phyloP scores from a whole-genome alignment of 2,888 invertebrate species.

The Cephalotes varians region DNA sequence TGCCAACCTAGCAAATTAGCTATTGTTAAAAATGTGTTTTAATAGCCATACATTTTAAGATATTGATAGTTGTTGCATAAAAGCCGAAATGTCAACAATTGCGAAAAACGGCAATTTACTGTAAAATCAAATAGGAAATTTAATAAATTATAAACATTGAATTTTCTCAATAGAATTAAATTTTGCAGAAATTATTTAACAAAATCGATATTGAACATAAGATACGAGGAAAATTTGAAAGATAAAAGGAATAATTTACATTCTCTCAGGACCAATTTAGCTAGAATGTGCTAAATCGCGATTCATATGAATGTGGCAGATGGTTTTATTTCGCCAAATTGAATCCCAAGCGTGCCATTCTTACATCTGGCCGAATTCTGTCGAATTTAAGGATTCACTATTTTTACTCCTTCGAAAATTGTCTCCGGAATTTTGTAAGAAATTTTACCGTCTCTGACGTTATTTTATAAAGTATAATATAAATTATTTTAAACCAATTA shows the following conservation, averaged over 20 bases:
- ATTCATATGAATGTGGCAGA: conserved; percentile 25
- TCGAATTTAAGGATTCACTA: conserved; percentile 18
- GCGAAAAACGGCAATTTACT: conserved; percentile 1
- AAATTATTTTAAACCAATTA: neutral
- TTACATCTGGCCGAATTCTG: conserved; percentile 40
- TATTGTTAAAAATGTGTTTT: conserved; percentile 8
- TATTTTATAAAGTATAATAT: neutral
- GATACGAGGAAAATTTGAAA: conserved; percentile 4
- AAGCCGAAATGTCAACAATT: neutral
- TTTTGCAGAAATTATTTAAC: conserved; percentile 4
- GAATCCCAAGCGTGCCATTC: conserved; percentile 39
- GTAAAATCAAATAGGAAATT: neutral
- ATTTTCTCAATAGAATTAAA: neutral
- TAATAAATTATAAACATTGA: neutral
- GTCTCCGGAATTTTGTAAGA: neutral
- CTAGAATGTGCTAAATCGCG: conserved; percentile 5
- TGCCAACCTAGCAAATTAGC: neutral
- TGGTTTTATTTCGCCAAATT: conserved; percentile 36
- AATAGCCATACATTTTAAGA: neutral
- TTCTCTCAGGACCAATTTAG: conserved; percentile 35
- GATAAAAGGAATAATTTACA: conserved; percentile 41
- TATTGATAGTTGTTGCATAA: neutral
- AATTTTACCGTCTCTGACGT: neutral
- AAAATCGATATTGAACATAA: neutral
- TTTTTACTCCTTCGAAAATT: conserved; percentile 7